Conservation (phyloP, 2,113 vertebrate genomes). For the Hippolais icterina region DNA sequence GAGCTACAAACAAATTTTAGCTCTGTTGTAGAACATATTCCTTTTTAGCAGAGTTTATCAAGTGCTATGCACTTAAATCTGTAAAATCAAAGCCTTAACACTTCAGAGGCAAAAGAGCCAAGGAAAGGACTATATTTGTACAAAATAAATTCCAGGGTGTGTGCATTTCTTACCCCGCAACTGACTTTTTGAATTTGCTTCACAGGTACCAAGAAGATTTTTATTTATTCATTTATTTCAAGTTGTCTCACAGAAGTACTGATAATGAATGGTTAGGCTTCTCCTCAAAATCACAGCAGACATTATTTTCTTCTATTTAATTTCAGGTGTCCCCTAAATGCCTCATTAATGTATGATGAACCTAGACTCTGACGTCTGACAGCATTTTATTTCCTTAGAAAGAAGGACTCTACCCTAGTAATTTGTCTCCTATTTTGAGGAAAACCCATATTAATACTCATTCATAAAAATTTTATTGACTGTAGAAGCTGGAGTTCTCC, state of each 20-base stretch:
- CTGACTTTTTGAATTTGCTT: not conserved
- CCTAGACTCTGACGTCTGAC: not conserved
- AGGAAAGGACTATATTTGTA: not conserved
- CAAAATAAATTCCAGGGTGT: not conserved
- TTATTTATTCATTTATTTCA: not conserved
- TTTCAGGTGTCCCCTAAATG: not conserved
- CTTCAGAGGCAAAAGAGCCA: not conserved
- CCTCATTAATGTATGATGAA: not conserved
- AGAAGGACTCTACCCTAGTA: not conserved
- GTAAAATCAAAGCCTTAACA: not conserved
- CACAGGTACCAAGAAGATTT: not conserved
- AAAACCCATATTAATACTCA: not conserved
- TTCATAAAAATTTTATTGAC: not conserved
- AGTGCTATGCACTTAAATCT: not conserved
- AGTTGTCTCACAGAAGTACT: not conserved
- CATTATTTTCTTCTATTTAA: not conserved
- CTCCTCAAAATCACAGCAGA: not conserved
- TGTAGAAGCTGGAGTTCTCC: slow-evolving; percentile 1
- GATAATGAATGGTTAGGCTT: not conserved
- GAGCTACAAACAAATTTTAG: not conserved
- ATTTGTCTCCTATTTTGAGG: not conserved
- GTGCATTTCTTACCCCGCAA: fast-evolving
- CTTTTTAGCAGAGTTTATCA: not conserved
- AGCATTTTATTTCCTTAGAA: not conserved
- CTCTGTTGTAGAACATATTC: fast-evolving